A percentile compares a stretch with the other conserved stretches of the same genome.
These are phyloP conservation scores for Oscheius sp. DNA, from an alignment of 2,888 invertebrate genomes.

Conservation along the genomic window DNA sequence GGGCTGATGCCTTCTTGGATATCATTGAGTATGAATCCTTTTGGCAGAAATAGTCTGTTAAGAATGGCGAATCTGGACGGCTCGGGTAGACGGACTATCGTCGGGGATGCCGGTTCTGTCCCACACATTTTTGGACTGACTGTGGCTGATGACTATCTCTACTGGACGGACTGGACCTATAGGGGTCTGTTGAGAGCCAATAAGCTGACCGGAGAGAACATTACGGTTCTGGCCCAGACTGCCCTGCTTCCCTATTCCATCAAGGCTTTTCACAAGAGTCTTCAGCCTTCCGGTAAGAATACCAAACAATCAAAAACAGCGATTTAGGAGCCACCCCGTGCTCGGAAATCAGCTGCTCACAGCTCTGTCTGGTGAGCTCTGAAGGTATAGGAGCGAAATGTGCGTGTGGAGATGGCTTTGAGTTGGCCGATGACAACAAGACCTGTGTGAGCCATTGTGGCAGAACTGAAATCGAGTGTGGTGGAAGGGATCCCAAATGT, in stretches of 20 bases:
- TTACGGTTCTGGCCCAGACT: conserved; percentile 91
- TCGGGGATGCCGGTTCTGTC: conserved; percentile 78
- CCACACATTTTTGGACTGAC: conserved; percentile 95
- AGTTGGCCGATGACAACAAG: conserved; percentile 55
- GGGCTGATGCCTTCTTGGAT: conserved; percentile 95
- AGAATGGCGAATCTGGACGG: conserved; percentile 64
- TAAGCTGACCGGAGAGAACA: conserved; percentile 90
- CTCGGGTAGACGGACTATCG: conserved; percentile 55
- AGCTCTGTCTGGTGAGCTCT: conserved; percentile 85
- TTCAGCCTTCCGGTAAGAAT: conserved; percentile 81
- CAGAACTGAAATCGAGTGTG: conserved; percentile 62
- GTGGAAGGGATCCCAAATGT: conserved; percentile 67
- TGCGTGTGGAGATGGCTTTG: conserved; percentile 68
- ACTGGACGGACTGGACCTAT: conserved; percentile 94
- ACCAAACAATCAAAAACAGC: not conserved
- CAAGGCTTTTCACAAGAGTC: conserved; percentile 90
- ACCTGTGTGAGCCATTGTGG: conserved; percentile 63
- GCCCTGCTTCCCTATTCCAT: conserved; percentile 94
- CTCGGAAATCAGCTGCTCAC: conserved; percentile 81
- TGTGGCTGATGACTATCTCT: conserved; percentile 88
- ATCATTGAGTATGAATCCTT: conserved; percentile 82
- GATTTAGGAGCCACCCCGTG: conserved; percentile 79
- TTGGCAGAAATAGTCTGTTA: not conserved
- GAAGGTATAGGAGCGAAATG: conserved; percentile 47
- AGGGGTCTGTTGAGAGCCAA: conserved; percentile 74